These are phyloP conservation scores for Pempheris klunzingeri DNA, from an alignment of 2,797 vertebrate genomes.

Conservation along the genomic window DNA sequence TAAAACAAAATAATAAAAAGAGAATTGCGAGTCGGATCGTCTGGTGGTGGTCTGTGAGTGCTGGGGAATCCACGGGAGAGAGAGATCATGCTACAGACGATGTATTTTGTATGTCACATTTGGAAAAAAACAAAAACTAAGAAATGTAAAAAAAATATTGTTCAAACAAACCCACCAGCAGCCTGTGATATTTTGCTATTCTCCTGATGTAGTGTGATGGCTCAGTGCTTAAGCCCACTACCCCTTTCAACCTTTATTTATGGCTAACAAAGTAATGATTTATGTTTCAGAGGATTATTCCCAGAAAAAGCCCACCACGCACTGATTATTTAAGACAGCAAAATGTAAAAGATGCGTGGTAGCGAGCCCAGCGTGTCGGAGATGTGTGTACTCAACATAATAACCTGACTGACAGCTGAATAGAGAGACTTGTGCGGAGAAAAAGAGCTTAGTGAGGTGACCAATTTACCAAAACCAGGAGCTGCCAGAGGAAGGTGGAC, in stretches of 20 bases:
- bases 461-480: constrained; percentile 10
- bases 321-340: not conserved
- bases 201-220: not conserved
- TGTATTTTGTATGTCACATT: no score
- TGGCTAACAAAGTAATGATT: not conserved
- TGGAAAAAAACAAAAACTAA: no score
- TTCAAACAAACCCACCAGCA: not conserved
- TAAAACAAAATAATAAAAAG: no score
- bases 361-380: not conserved
- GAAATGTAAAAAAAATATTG: no score
- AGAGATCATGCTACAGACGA: no score
- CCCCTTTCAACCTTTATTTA: not conserved
- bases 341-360: not conserved
- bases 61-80: no score
- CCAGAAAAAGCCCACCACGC: not conserved
- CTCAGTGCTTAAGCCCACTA: not conserved
- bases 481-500: constrained; percentile 31
- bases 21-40: no score
- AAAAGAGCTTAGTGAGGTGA: not conserved
- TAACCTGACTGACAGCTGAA: constrained; percentile 10
- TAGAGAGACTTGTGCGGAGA: not conserved
- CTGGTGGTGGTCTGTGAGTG: no score
- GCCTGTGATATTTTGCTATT: not conserved
- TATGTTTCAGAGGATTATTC: not conserved
- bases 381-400: constrained; percentile 1